A percentile compares a stretch with the other conserved stretches of the same genome.
Evolutionary conservation across 2,113 vertebrate species (phyloP).

Genomic region (Proteles cristata): DNA sequence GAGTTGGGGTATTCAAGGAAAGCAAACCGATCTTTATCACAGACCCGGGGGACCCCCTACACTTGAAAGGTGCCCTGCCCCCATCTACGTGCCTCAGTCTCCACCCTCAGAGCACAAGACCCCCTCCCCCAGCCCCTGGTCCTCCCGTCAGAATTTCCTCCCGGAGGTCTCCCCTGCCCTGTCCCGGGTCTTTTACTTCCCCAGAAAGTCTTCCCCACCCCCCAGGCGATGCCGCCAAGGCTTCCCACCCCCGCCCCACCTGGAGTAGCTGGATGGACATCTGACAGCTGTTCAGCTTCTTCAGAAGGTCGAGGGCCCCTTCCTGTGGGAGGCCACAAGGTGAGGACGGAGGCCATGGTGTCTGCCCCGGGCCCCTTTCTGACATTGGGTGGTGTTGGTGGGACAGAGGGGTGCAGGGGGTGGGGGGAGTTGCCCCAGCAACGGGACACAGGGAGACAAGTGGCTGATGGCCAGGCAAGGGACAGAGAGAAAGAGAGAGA

Average conservation of each 20-base stretch:
- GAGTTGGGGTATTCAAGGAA: not conserved
- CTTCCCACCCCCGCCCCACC: slow-evolving; percentile 90
- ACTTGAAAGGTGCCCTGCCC: not conserved
- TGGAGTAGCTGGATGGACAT: slow-evolving; percentile 97
- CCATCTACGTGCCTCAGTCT: not conserved
- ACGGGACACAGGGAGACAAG: not conserved
- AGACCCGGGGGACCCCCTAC: not conserved
- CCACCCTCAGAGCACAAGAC: not conserved
- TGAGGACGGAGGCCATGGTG: not conserved
- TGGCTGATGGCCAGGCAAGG: not conserved
- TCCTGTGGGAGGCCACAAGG: slow-evolving; percentile 86
- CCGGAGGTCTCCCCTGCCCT: not conserved
- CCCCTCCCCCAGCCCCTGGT: too few relatives aligned
- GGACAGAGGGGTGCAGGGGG: not conserved
- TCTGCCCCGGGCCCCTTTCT: not conserved
- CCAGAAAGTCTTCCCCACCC: not conserved
- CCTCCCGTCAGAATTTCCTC: not conserved
- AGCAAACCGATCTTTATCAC: not conserved
- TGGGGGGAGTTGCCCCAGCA: not conserved
- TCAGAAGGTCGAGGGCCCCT: slow-evolving; percentile 94
- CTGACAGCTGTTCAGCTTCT: slow-evolving; percentile 90
- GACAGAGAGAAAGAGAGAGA: not conserved
- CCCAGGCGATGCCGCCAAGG: not conserved
- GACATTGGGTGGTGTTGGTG: not conserved
- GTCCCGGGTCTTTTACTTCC: not conserved